A percentile compares a stretch with the other conserved stretches of the same genome.
Conservation (phyloP, 2,888 invertebrate genomes). For the Vannuccia rotundouncinata region DNA sequence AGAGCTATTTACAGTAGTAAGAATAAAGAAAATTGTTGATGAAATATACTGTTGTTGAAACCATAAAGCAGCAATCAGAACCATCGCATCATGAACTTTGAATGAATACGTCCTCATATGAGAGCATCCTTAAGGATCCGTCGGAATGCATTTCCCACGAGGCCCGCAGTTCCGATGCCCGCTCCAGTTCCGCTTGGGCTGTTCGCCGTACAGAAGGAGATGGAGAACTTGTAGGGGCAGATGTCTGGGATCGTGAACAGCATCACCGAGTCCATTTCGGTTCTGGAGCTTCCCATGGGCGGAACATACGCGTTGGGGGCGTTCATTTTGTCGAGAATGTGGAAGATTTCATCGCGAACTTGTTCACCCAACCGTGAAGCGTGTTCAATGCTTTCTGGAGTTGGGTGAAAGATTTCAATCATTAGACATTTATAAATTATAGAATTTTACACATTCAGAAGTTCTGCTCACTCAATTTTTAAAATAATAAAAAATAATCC, state of each 20-base stretch:
- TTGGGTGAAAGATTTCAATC: too few species aligned
- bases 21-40: too few species aligned
- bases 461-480: too few species aligned
- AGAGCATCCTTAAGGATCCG: constrained; percentile 28
- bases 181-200: neutral
- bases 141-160: constrained; percentile 22
- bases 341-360: constrained; percentile 19
- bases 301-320: constrained; percentile 29
- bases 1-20: too few species aligned
- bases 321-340: constrained; percentile 15
- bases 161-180: constrained; percentile 24
- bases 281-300: neutral
- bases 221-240: constrained; percentile 31
- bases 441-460: too few species aligned
- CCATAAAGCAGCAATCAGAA: too few species aligned
- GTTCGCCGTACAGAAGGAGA: neutral
- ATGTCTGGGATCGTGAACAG: constrained; percentile 28
- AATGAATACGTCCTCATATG: neutral
- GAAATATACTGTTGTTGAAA: too few species aligned
- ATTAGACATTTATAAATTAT: too few species aligned
- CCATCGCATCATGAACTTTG: neutral
- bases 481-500: too few species aligned
- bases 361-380: neutral
- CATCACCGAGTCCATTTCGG: constrained; percentile 28
- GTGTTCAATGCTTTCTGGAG: neutral